Evolutionary conservation across 2,113 vertebrate genomes (phyloP), one percentile per base, ranked within the genome.

Genomic region (Channa maculata): DNA sequence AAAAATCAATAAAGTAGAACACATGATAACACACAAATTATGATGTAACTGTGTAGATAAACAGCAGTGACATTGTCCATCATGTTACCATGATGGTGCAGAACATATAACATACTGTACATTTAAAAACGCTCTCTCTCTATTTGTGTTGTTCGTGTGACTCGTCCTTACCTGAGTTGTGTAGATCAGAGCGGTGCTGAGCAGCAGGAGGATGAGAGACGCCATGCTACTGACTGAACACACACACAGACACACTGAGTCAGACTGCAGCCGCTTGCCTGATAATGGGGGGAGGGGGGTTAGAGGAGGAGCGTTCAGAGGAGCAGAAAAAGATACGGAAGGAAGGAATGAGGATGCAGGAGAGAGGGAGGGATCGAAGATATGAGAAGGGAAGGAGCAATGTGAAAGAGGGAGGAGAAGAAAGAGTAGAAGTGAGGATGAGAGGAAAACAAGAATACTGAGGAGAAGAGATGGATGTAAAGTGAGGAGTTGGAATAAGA

Each of bases 161-260:
- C 36, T 49, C n/a, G 2, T 77, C 9, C 83, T 73, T 87, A 91
- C 90, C 90, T 88, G 88, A 60, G 61, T n/a, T 43, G 50, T 12
- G 50, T 87, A 84, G 37, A 90, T 50, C 65, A 92, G 84, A 64
- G 82, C 74, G 6, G 80, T 37, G 59, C 77, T 43, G 65, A 90
- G 85, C 80, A 91, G 76, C 80, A 91, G 81, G 76, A 89, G 77
- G 74, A 80, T 0, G 65, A 89, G 76, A 51, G 80, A 88, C 61
- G 88, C 84, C 90, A 91, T 91, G 55, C 71, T 85, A 57, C 75
- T 44, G 70, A 72, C 67, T 34, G 55, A 72, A 69, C 51, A 58
- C 75, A 24, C 67, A 77, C 51, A 4, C 6, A 53, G 68, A 58
- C 75, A 24, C 67, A 77, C 51, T 10, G 15, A 53, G 68, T 49